Evolutionary conservation across 2,888 invertebrate species (phyloP).

Genomic region (Fragum sueziense): DNA sequence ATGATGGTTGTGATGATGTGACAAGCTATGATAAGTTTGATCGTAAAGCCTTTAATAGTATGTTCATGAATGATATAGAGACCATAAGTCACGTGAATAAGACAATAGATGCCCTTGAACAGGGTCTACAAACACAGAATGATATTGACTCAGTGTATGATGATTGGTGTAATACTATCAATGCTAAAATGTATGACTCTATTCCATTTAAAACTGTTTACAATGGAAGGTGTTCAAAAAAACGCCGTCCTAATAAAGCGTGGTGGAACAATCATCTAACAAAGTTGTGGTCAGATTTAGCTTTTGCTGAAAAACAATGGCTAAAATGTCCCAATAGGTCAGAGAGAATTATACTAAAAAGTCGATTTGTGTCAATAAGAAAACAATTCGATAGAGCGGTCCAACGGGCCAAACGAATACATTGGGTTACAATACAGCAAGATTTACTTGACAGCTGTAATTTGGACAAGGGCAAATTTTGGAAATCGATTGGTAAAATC

Average conservation of each 20-base stretch:
- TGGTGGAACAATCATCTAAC: constrained; percentile 17
- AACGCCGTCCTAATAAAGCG: neutral
- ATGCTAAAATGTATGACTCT: constrained; percentile 7
- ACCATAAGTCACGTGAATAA: neutral
- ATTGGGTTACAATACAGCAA: constrained; percentile 23
- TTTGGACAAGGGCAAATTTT: constrained; percentile 23
- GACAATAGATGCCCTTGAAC: neutral
- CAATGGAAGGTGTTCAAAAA: constrained; percentile 1
- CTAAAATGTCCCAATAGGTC: too few species aligned
- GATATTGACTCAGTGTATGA: constrained; percentile 21
- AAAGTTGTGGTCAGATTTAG: neutral
- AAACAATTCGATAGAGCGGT: constrained; percentile 24
- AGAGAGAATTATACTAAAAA: neutral
- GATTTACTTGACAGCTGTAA: constrained; percentile 18
- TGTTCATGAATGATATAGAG: neutral
- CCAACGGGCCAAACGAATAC: neutral
- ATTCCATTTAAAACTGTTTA: constrained; percentile 10
- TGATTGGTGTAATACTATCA: constrained; percentile 25
- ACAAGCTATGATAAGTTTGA: too few species aligned
- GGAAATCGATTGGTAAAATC: constrained; percentile 39
- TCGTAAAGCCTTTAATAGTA: too few species aligned
- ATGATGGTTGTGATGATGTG: too few species aligned
- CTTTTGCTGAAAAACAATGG: too few species aligned
- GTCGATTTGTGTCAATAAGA: constrained; percentile 6
- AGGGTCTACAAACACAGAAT: neutral